Percentiles rank a stretch among this genome's conserved stretches.
Conservation (phyloP, 2,888 invertebrate genomes). For the Dolichopus griseipennis region DNA sequence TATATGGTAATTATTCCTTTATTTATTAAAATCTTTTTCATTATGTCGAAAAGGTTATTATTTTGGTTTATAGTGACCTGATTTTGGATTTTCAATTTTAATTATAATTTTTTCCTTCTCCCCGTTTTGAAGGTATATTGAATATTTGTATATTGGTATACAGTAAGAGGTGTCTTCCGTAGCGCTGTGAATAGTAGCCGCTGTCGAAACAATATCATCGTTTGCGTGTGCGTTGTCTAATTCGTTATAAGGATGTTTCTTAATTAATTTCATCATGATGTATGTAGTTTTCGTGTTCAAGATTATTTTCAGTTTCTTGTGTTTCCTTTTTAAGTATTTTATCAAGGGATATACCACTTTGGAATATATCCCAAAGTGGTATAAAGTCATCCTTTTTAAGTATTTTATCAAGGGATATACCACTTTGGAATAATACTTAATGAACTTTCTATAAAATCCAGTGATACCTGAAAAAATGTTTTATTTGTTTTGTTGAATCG, state of each 20-base stretch:
- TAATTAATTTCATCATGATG: not conserved
- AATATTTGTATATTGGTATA: slow-evolving; percentile 19
- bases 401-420: slow-evolving; percentile 19
- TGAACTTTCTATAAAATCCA: slow-evolving; percentile 17
- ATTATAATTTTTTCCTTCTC: slow-evolving; percentile 9
- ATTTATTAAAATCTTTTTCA: not conserved
- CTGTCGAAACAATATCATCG: slow-evolving; percentile 6
- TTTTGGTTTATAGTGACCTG: slow-evolving; percentile 8
- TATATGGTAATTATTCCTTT: slow-evolving; percentile 7
- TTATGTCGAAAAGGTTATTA: slow-evolving; percentile 8
- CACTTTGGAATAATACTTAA: slow-evolving; percentile 19
- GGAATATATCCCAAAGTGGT: no score
- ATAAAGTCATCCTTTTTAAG: slow-evolving; percentile 19
- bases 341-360: slow-evolving; percentile 19
- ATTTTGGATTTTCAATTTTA: not conserved
- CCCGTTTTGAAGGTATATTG: slow-evolving; percentile 13
- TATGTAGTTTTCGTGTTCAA: not conserved
- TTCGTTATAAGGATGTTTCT: slow-evolving; percentile 13
- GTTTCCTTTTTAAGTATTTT: slow-evolving; percentile 13
- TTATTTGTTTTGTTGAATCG: slow-evolving; percentile 1
- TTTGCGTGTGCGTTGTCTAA: not conserved
- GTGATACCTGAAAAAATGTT: slow-evolving; percentile 21
- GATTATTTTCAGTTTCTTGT: not conserved
- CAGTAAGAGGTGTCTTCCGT: slow-evolving; percentile 1
- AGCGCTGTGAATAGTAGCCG: slow-evolving; percentile 11